Conservation (phyloP, 1,140 invertebrate genomes). For the Tetranychus urticae region DNA sequence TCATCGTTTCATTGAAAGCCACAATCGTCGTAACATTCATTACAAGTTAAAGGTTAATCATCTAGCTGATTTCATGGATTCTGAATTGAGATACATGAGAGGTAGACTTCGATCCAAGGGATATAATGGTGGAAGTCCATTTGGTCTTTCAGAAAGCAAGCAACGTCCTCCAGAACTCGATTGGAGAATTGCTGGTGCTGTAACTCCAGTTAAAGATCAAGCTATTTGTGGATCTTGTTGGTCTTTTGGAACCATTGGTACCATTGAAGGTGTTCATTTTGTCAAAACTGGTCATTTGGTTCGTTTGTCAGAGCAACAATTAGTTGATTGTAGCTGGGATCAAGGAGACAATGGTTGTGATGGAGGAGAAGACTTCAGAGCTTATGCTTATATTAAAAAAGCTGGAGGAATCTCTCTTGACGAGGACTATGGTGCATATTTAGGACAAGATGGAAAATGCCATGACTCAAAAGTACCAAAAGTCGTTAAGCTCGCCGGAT, state of each 20-base stretch:
- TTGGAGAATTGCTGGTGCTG: slow-evolving; percentile 45
- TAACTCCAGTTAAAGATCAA: slow-evolving; percentile 52
- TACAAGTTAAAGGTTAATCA: slow-evolving; percentile 63
- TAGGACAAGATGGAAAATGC: slow-evolving; percentile 57
- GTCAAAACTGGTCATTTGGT: slow-evolving; percentile 44
- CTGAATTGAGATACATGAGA: slow-evolving; percentile 50
- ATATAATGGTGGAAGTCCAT: slow-evolving; percentile 47
- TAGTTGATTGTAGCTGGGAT: slow-evolving; percentile 91
- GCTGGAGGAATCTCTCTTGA: slow-evolving; percentile 66
- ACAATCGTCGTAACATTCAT: slow-evolving; percentile 45
- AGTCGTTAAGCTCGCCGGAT: slow-evolving; percentile 52
- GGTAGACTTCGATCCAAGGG: slow-evolving; percentile 38
- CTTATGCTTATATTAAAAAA: slow-evolving; percentile 77
- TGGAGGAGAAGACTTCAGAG: slow-evolving; percentile 66
- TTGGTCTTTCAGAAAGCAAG: slow-evolving; percentile 24
- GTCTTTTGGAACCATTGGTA: slow-evolving; percentile 48
- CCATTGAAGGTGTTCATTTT: slow-evolving; percentile 76
- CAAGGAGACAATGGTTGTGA: slow-evolving; percentile 88
- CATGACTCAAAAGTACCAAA: slow-evolving; percentile 45
- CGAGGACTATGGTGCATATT: slow-evolving; percentile 36
- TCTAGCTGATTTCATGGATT: slow-evolving; percentile 53
- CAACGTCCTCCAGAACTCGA: slow-evolving; percentile 43
- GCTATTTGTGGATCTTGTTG: slow-evolving; percentile 39
- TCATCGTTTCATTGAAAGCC: slow-evolving; percentile 52
- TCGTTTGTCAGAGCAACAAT: slow-evolving; percentile 30